These are phyloP conservation scores for Drosophila gunungcola DNA, from an alignment of 1,140 invertebrate species.

Conservation along the genomic window DNA sequence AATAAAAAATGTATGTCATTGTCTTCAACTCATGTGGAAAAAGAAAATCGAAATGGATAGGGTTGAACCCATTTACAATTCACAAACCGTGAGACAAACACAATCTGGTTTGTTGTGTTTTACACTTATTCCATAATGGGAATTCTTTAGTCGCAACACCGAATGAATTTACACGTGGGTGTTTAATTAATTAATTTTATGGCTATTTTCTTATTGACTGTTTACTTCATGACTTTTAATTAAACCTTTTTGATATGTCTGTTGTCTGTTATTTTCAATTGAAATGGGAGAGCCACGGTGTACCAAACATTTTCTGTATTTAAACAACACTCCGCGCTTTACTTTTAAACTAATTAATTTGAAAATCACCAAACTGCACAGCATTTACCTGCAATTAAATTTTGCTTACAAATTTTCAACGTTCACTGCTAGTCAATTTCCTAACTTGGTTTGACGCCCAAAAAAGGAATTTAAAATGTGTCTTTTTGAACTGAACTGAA, in stretches of 20 bases:
- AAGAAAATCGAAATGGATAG: neutral
- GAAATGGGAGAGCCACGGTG: neutral
- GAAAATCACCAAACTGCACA: neutral
- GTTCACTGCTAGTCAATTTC: neutral
- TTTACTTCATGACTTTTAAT: constrained; percentile 38
- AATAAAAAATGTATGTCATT: constrained; percentile 14
- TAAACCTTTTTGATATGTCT: constrained; percentile 15
- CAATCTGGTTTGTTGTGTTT: constrained; percentile 7
- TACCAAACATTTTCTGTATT: neutral
- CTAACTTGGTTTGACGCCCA: neutral
- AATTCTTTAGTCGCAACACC: constrained; percentile 12
- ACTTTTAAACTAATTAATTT: neutral
- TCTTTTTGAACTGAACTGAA: no score
- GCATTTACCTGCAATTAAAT: constrained; percentile 10
- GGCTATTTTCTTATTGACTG: constrained; percentile 17
- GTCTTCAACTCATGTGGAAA: neutral
- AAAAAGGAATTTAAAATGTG: neutral
- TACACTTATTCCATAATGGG: neutral
- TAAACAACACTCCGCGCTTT: neutral
- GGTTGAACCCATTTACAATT: neutral
- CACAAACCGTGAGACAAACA: neutral
- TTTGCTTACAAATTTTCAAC: neutral
- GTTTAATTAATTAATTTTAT: constrained; percentile 7
- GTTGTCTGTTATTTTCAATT: neutral
- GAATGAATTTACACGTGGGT: constrained; percentile 1